Evolutionary conservation across 53 echinoderm and acorn worm genomes (phyloP), one percentile per base, ranked within the genome.

Genomic region (Zoroaster sp.): DNA sequence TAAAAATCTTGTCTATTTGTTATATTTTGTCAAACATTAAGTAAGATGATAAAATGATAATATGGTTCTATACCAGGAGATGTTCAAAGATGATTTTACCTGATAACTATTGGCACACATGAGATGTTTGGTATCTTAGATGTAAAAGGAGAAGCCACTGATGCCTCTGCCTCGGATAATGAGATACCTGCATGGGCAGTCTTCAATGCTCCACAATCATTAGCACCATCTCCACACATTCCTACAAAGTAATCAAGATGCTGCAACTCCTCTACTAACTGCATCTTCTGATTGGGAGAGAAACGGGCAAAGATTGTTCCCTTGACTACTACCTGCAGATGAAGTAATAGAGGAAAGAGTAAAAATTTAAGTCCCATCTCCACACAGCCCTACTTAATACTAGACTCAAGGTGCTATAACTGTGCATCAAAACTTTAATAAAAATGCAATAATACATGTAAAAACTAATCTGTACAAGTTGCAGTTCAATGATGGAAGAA

Each of bases 221-320:
- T 94, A 15, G 94, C 92, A 4, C 92, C 92, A 14, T 92, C 94
- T 30, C 92, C 94, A 69, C 94, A 94, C 92, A 92, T 92, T 3
- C 92, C 92, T 0, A 94, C 94, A 25, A 66, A 80, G 70, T 87
- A 92, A 7, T 92, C 90, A 21, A 92, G 71, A 42, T 83, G 43
- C 71, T 92, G 89, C 2, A 94, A 75, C 68, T 83, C 80, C 23
- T 94, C 94, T 0, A 94, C 89, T 4, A 92, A 80, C 14, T 92
- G 89, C 80, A 74, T 89, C 88, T 94, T 94, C 70, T 94, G 94
- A 43, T 82, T 75, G 2, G 94, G 94, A 4, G 90, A 94, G 92
- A 94, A 92, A 31, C 94, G 92, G 13, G 94, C 94, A 75, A 94
- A 92, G 31, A 94, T 92, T 8, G 91, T 93, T 75, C 93, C 95